Evolutionary conservation across 2,888 invertebrate genomes (phyloP), one percentile per base, ranked within the genome.

Genomic region (Netelia virgata): DNA sequence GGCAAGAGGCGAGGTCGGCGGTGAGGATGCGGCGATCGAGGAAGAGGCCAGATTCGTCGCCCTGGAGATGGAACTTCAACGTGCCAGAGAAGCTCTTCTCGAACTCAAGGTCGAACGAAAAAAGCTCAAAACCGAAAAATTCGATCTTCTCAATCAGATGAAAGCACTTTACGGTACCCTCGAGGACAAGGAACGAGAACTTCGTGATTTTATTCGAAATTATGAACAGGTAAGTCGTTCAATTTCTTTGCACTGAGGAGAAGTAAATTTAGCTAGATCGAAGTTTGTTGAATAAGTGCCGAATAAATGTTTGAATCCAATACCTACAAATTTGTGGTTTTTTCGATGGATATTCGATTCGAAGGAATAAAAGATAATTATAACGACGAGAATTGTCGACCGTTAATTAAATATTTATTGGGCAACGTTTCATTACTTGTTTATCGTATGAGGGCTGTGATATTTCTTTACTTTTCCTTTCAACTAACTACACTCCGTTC

Each of bases 141-240:
- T 97, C 92, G 98, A 98, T 94, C 95, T 99, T 87, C 95, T 98
- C 89, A 97, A 97, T 92, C 98, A 98, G 94, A 98, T 98, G 96
- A 98, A 98, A 94, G 98, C 98, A 92, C 95, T 99, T 83, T 99
- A 98, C 93, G 96, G 97, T 78, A 98, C 98, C 9, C 95, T 99
- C 84, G 98, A 98, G 94, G 98, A 98, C 93, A 98, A 98, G 94
- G 98, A 99, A 93, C 97, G 97, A 90, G 98, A 98, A 93, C 94
- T 98, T 82, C 95, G 98, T 82, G 98, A 98, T 94, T 98, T 98
- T 92, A 98, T 99, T 91, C 95, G 98, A 89, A 98, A 97, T 94
- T 98, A 98, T 94, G 98, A 98, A 94, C 98, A 97, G 96, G 97
- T 97, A 94, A 93, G 93, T 90, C 18, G 16, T 28, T 68, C 5